Evolutionary conservation across 1,140 invertebrate genomes (phyloP), one percentile per base, ranked within the genome.

Genomic region (Eupristina koningsbergeri): DNA sequence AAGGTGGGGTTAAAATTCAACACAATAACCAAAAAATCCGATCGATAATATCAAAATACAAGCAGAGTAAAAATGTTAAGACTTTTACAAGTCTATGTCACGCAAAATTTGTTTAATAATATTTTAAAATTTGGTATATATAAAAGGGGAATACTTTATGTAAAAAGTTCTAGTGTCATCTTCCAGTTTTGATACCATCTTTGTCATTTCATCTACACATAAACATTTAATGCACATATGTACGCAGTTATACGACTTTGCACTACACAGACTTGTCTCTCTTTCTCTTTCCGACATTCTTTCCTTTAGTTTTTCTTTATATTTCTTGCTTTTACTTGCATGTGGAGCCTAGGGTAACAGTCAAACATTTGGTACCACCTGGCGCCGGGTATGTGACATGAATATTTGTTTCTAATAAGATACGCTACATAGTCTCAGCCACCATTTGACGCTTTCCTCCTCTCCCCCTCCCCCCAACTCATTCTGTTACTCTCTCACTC

Each of bases 331-430:
- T 39, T 36, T 39, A 41, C 86, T 86, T 85, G 89, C 88, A 90
- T 89, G 89, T 89, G 87, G 87, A 87, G 85, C 86, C 84, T 87
- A 86, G 86, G 86, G 88, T 91, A 91, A 91, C 90, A 91, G 90
- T 92, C 89, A 92, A 92, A 91, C 91, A 92, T 91, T 92, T 92
- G 91, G 91, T 91, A 92, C 91, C 91, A 92, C 89, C 91, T 89
- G 91, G 91, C 86, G 88, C 91, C 90, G 81, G 88, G 88, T 92
- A 91, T 92, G 91, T 92, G 91, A 92, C 91, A 92, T 92, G 91
- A 92, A 92, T 92, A 92, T 92, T 92, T 91, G 91, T 91, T 91
- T 91, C 90, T 92, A 92, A 92, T 92, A 92, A 92, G 90, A 92
- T 92, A 92, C 89, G 91, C 89, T 87, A 88, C 88, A 88, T 80